Evolutionary conservation across 92 coral and sea anemone genomes (phyloP), one percentile per base, ranked within the genome.

Genomic region (Nematostella vectensis): DNA sequence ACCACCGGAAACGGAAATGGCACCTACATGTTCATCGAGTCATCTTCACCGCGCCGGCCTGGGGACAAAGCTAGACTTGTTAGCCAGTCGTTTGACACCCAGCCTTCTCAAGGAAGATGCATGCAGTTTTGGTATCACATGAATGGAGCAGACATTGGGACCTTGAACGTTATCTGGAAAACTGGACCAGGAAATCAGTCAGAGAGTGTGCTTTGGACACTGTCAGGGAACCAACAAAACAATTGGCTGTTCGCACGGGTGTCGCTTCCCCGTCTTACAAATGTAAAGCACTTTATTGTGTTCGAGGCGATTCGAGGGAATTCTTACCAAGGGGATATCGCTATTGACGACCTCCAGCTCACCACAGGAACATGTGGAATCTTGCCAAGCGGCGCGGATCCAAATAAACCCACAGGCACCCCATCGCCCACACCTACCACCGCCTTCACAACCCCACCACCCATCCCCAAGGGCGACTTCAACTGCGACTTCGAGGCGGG

Each of bases 71-170:
- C 91, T 18, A 55, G 98, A 43, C 63, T 91, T 2, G 51, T 86
- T 13, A 88, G 98, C 45, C 80, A 88, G 43, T 39, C 24, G n/a
- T 91, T 86, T 29, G 36, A 59, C 2, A 49, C 74, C 18, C 67
- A 79, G 31, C 77, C 95, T 2, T 42, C 66, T 8, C 60, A 37
- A 29, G 86, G 93, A 3, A 74, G 52, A 58, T 91, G 98, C 48
- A 58, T 91, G 2, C 71, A 75, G 61, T 91, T 91, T 66, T 91
- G 98, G 98, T 91, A 86, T 48, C 98, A 91, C 56, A 91, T 91
- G 98, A 74, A 50, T 57, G 98, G 98, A 9, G 40, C 79, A 2
- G 72, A 71, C 45, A 81, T 86, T 19, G 98, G 98, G 1, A 78
- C 79, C 1, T 47, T 91, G 31, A 87, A 82, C 53, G 73, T 91